phyloP scores from a whole-genome alignment of 2,888 invertebrate genomes.

The Torymus auratus region DNA sequence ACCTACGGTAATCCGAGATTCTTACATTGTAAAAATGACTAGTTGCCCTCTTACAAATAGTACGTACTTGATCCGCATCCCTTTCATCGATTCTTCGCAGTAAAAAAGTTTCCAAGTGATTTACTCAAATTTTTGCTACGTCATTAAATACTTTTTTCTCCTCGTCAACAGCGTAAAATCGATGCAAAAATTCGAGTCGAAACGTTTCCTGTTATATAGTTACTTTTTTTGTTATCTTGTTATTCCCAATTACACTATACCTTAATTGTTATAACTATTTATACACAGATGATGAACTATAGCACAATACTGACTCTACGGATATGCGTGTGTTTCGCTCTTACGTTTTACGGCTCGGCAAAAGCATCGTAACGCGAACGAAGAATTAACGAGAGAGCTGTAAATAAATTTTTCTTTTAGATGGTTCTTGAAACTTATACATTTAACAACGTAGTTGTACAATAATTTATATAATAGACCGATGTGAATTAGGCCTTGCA shows the following conservation, averaged over 20 bases:
- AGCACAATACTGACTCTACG: conserved; percentile 35
- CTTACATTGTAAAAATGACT: conserved; percentile 15
- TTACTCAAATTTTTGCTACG: conserved; percentile 4
- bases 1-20: not conserved
- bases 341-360: conserved; percentile 29
- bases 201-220: not conserved
- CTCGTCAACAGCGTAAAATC: not conserved
- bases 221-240: not conserved
- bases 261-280: conserved; percentile 25
- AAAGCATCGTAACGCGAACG: not conserved
- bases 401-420: not conserved
- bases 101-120: conserved; percentile 2
- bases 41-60: not conserved
- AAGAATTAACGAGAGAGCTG: not conserved
- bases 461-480: conserved; percentile 24
- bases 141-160: not conserved
- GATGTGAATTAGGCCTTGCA: conserved; percentile 29
- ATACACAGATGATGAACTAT: conserved; percentile 33
- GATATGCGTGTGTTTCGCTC: conserved; percentile 51
- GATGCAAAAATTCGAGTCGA: conserved; percentile 25
- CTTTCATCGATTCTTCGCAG: conserved; percentile 7
- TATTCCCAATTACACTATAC: conserved; percentile 2
- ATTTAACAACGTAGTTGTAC: not conserved
- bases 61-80: not conserved
- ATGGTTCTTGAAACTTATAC: too few species aligned